Percentiles rank a stretch among this genome's conserved stretches.
Evolutionary conservation across 2,113 vertebrate genomes (phyloP).

Genomic region (Cinclus cinclus): DNA sequence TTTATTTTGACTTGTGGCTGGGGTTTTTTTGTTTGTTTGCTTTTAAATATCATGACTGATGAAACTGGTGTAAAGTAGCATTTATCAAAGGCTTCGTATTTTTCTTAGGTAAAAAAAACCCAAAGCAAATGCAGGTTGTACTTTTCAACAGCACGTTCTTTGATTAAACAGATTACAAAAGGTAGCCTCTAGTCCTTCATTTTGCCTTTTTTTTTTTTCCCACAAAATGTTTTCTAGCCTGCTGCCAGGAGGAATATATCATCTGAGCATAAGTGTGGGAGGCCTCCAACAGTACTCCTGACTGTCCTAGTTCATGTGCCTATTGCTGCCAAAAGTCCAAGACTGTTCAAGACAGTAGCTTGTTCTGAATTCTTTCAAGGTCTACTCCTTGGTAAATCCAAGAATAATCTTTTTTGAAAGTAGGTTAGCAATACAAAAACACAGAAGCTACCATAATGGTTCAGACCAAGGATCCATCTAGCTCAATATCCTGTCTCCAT

Average conservation of each 20-base stretch:
- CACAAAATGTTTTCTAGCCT: not conserved
- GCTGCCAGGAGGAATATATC: not conserved
- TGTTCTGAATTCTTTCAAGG: not conserved
- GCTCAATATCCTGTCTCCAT: not conserved
- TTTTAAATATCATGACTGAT: not conserved
- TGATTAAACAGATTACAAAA: not conserved
- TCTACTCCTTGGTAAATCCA: not conserved
- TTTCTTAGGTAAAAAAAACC: not conserved
- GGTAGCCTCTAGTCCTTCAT: not conserved
- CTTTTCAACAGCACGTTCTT: not conserved
- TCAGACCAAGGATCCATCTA: not conserved
- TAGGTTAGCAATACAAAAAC: not conserved
- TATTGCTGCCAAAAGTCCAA: accelerated
- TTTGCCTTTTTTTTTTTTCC: not conserved
- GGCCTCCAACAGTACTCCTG: not conserved
- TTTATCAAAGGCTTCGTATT: not conserved
- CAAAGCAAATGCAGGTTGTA: not conserved
- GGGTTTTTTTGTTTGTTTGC: not conserved
- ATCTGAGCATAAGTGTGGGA: not conserved
- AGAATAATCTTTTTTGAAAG: not conserved
- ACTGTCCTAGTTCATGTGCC: not conserved
- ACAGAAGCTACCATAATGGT: not conserved
- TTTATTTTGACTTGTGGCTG: not conserved
- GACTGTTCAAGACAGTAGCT: not conserved
- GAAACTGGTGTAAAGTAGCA: not conserved